Conservation (phyloP, 2,888 invertebrate genomes). For the Physocephala rufipes region DNA sequence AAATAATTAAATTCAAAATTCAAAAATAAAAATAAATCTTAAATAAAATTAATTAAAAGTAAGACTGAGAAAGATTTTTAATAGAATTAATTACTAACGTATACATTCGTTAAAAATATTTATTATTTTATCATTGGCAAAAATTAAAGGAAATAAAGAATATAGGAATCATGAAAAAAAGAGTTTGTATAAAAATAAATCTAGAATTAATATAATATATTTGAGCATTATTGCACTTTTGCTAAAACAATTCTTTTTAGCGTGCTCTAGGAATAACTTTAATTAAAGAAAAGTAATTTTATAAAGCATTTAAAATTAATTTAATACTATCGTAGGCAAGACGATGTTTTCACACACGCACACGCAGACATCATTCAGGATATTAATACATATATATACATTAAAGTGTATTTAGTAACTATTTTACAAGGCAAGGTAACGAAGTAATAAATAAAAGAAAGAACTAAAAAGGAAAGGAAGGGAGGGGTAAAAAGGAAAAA, state of each 20-base stretch:
- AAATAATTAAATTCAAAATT: no score
- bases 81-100: no score
- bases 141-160: background rate
- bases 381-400: slow-evolving; percentile 9
- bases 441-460: slow-evolving; percentile 51
- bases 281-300: background rate
- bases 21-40: no score
- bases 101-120: background rate
- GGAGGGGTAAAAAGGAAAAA: no score
- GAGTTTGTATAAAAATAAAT: background rate
- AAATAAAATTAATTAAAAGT: no score
- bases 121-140: no score
- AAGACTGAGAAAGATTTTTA: no score
- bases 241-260: no score
- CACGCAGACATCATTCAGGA: slow-evolving; percentile 37
- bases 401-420: slow-evolving; percentile 41
- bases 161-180: slow-evolving; percentile 33
- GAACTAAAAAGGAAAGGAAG: slow-evolving; percentile 41
- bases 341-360: slow-evolving; percentile 47
- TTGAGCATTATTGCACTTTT: slow-evolving; percentile 29
- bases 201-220: slow-evolving; percentile 22
- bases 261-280: background rate
- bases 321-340: slow-evolving; percentile 57
- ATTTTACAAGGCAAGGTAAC: slow-evolving; percentile 55
- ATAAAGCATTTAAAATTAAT: background rate